Base-by-base conservation (phyloP, 2,113 vertebrate genomes). In the Platycercus adscitus region DNA sequence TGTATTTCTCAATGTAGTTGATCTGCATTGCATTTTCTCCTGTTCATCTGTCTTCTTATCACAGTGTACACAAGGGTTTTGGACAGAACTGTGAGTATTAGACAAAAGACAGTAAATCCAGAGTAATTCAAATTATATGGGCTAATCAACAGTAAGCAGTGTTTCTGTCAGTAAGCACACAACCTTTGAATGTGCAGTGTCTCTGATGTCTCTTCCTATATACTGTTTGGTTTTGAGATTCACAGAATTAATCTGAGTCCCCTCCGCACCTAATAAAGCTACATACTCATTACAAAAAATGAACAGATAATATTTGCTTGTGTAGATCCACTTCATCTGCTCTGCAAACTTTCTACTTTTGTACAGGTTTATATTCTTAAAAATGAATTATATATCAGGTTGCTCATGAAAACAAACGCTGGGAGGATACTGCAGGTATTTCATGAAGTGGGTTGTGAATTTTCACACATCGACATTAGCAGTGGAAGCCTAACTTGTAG, bases 211-310 rank as follows among this genome's bases (percentile, higher is more conserved):
- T 91, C 20, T 80, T 80, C 28, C 25, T 73, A 33, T 60, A 5
- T 75, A 46, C 46, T 85, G 58, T 94, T 94, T 91, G 69, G 26
- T 35, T 93, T 91, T 85, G 82, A 80, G 93, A 91, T 81, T 93
- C 64, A 64, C 11, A 71, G 44, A 81, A 91, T 88, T 93, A 85
- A 90, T 88, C 76, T 73, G 26, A 86, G 33, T 41, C 88, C n/a
- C 23, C 61, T 90, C 44, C 80, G 56, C 52, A 91, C 29, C 65
- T 58, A 82, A 69, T 52, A 83, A 72, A 94, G 11, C 17, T 83
- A 39, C 52, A n/a, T 76, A 11, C 49, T 89, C 3, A 53, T 43
- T 33, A 64, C 39, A 92, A 93, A 93, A 91, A 94, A 68, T 5
- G 31, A 19, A 60, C 71, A 88, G 68, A 78, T 49, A 87, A 52